A percentile compares a stretch with the other conserved stretches of the same genome.
phyloP scores from a whole-genome alignment of 2,113 vertebrate species.

The Aldabrachelys gigantea region DNA sequence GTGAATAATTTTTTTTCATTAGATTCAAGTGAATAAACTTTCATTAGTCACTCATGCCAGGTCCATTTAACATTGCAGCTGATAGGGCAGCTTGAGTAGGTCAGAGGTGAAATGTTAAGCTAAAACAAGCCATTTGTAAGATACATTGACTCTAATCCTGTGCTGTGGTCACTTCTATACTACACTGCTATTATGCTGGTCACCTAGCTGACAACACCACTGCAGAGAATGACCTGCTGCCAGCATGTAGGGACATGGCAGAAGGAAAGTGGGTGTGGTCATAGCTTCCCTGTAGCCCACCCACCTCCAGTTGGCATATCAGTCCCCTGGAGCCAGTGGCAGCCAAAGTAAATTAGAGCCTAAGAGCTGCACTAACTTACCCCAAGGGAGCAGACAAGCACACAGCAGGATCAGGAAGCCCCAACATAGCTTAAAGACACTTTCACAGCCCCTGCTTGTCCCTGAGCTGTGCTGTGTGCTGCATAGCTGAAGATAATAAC shows the following conservation, averaged over 20 bases:
- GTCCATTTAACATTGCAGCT: background rate
- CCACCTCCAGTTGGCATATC: background rate
- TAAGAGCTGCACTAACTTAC: background rate
- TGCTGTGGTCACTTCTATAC: background rate
- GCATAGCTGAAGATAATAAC: fast-evolving
- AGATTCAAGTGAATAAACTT: background rate
- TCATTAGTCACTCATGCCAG: background rate
- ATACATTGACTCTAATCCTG: background rate
- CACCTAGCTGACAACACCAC: background rate
- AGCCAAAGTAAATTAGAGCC: background rate
- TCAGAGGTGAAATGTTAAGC: background rate
- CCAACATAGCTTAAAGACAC: background rate
- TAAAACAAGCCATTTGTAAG: background rate
- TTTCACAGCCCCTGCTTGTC: background rate
- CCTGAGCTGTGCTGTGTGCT: fast-evolving
- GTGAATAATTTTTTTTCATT: fast-evolving
- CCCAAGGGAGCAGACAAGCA: background rate
- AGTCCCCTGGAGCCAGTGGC: background rate
- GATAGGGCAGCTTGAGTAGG: background rate
- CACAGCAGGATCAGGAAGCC: background rate
- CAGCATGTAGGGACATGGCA: background rate
- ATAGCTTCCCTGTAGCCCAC: background rate
- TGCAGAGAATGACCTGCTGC: fast-evolving
- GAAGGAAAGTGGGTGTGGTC: background rate
- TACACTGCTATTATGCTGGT: background rate